Evolutionary conservation across 35 echinoderm and acorn worm genomes (phyloP).

Genomic region (Ophiothrix spiculata): DNA sequence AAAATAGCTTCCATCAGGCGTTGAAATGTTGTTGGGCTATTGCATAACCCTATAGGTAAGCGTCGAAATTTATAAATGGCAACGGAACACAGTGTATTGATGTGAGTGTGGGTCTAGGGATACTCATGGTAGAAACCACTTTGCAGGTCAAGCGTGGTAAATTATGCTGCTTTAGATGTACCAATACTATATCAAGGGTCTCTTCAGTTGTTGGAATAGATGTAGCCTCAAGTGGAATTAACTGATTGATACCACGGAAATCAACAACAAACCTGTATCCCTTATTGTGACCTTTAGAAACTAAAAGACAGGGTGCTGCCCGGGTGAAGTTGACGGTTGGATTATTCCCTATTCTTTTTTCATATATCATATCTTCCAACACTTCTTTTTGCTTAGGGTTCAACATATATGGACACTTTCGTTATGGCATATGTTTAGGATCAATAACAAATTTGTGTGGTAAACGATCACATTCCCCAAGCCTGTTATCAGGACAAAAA

Average conservation of each 20-base stretch:
- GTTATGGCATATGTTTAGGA: background rate
- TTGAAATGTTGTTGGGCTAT: conserved; percentile 22
- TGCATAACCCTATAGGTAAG: conserved; percentile 19
- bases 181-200: background rate
- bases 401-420: background rate
- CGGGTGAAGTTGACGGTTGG: background rate
- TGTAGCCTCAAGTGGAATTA: conserved; percentile 18
- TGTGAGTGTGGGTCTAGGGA: background rate
- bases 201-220: conserved; percentile 7
- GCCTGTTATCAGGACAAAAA: background rate
- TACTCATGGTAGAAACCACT: conserved; percentile 21
- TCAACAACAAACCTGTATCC: conserved; percentile 34
- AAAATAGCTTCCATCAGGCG: conserved; percentile 39
- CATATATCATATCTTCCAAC: background rate
- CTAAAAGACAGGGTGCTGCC: background rate
- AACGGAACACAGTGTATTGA: conserved; percentile 19
- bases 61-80: conserved; percentile 30
- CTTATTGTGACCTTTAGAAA: background rate
- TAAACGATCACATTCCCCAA: background rate
- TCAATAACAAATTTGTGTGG: background rate
- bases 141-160: conserved; percentile 12
- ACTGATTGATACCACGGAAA: conserved; percentile 32
- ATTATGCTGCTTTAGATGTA: background rate
- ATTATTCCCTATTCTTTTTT: background rate
- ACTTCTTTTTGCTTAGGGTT: background rate